phyloP scores from a whole-genome alignment of 2,888 invertebrate genomes.

The Lordiphosa andalusiaca region DNA sequence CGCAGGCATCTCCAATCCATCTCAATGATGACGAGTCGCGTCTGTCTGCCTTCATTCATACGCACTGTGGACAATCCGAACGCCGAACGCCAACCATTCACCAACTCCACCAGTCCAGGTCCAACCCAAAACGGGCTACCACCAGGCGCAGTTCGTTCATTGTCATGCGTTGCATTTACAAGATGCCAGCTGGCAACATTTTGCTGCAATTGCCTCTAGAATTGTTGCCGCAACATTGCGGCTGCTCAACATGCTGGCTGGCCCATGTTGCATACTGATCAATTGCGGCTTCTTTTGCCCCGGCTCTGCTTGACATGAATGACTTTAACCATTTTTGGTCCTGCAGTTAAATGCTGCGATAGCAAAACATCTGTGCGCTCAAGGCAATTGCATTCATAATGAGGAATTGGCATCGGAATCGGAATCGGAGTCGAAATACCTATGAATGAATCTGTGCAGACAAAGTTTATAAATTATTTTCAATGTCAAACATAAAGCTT shows the following conservation, averaged over 20 bases:
- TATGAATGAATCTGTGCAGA: conserved; percentile 56
- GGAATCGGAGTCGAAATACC: conserved; percentile 17
- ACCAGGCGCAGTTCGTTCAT: conserved; percentile 52
- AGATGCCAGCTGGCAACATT: conserved; percentile 74
- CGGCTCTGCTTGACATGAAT: conserved; percentile 58
- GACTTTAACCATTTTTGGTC: conserved; percentile 77
- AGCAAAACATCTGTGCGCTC: conserved; percentile 46
- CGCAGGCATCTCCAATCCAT: conserved; percentile 6
- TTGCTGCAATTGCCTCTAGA: conserved; percentile 67
- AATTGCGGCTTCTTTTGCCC: conserved; percentile 68
- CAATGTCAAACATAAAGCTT: conserved; percentile 74
- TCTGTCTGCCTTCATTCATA: conserved; percentile 59
- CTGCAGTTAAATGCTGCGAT: conserved; percentile 68
- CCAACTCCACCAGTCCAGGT: conserved; percentile 29
- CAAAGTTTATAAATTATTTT: conserved; percentile 77
- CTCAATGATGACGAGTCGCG: conserved; percentile 29
- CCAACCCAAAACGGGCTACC: conserved; percentile 33
- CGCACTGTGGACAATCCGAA: conserved; percentile 58
- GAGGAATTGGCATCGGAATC: conserved; percentile 29
- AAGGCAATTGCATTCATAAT: conserved; percentile 69
- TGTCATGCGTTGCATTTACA: conserved; percentile 78
- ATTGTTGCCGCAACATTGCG: conserved; percentile 65
- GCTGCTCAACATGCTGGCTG: conserved; percentile 54
- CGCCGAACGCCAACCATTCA: conserved; percentile 39
- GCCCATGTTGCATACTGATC: conserved; percentile 77